Percentiles rank a stretch among this genome's conserved stretches.
phyloP scores from a whole-genome alignment of 2,888 invertebrate species.

The Osedax fenrisi region DNA sequence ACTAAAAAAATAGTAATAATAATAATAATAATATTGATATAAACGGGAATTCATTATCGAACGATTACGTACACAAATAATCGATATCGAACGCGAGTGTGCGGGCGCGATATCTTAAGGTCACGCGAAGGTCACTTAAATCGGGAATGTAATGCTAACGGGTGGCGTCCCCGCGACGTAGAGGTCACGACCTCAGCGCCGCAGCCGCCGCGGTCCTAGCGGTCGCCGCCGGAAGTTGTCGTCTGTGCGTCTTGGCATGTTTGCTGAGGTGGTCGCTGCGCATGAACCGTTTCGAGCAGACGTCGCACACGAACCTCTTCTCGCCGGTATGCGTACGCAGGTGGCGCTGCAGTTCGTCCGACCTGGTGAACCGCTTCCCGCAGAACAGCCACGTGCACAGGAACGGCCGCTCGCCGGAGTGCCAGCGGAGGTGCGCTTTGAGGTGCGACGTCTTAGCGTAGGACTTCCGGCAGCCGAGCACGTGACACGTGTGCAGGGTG shows the following conservation, averaged over 20 bases:
- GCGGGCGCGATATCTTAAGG: too few species aligned
- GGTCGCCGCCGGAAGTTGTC: not conserved
- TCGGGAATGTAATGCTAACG: too few species aligned
- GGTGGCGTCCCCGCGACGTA: not conserved
- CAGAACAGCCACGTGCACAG: constrained; percentile 96
- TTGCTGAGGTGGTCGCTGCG: constrained; percentile 86
- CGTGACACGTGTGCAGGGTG: constrained; percentile 49
- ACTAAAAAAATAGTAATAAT: too few species aligned
- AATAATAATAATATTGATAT: too few species aligned
- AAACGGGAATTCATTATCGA: too few species aligned
- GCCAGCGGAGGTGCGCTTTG: constrained; percentile 95
- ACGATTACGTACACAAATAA: too few species aligned
- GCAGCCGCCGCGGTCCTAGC: not conserved
- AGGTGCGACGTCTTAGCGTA: constrained; percentile 95
- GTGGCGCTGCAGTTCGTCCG: constrained; percentile 89
- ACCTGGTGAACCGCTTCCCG: constrained; percentile 86
- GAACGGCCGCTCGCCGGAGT: constrained; percentile 89
- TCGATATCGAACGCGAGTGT: too few species aligned
- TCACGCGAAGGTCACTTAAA: not conserved
- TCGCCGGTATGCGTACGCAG: constrained; percentile 81
- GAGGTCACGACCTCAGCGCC: not conserved
- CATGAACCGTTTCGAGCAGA: constrained; percentile 82
- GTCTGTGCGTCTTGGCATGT: constrained; percentile 69
- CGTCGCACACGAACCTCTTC: constrained; percentile 74
- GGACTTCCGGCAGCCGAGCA: constrained; percentile 50